Evolutionary conservation across 2,113 vertebrate species (phyloP).

Genomic region (Petroica traversi): DNA sequence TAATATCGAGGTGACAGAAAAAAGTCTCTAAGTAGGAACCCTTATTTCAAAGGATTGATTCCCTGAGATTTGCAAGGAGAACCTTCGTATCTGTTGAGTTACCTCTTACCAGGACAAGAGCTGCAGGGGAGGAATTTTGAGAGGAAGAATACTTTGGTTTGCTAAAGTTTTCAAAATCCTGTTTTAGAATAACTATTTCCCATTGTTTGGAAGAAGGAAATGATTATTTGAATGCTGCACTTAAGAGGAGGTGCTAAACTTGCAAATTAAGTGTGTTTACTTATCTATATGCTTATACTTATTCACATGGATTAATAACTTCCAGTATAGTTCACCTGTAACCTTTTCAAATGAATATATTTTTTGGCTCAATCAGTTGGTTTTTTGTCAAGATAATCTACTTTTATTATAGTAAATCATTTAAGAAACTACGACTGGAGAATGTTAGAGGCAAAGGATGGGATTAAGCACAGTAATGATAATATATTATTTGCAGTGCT

Average conservation of each 20-base stretch:
- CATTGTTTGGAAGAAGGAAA: background rate
- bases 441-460: background rate
- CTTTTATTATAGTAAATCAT: background rate
- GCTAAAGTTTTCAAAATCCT: background rate
- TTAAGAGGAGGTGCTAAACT: background rate
- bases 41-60: background rate
- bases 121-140: background rate
- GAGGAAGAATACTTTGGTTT: background rate
- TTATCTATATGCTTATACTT: background rate
- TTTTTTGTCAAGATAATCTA: background rate
- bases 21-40: background rate
- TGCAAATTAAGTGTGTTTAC: background rate
- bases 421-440: background rate
- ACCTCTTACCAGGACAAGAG: background rate
- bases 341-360: background rate
- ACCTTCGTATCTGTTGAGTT: background rate
- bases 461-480: background rate
- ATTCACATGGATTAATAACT: background rate
- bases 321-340: background rate
- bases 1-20: accelerated
- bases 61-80: background rate
- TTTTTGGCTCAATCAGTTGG: background rate
- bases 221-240: background rate
- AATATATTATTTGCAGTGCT: background rate
- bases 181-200: background rate